Evolutionary conservation across 1,140 invertebrate species (phyloP), one percentile per base, ranked within the genome.

Genomic region (Drosophila arawakana): DNA sequence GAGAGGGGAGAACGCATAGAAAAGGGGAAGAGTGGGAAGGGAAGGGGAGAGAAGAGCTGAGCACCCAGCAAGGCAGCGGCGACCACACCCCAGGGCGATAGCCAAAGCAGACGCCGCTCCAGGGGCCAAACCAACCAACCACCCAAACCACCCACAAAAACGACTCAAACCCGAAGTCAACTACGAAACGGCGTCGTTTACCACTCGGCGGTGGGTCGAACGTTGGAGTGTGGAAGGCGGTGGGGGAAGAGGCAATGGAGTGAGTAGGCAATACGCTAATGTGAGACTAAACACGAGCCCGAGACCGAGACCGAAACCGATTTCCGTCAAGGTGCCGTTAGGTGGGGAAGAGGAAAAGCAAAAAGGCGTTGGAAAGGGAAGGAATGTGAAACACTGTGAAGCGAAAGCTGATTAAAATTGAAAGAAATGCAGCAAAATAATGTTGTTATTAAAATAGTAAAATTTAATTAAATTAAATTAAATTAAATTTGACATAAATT

Each of bases 251-350:
- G 37, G 37, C 41, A n/a, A 18, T 5, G 1, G 46, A 35, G 73
- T 54, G 60, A 61, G 37, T 39, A 49, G 65, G 35, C 63, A 66
- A 78, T 75, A 83, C 84, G 80, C 80, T 88, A 88, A 88, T 88
- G 84, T 78, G 74, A 71, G 84, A 71, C 84, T 89, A 88, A 88
- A 89, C 75, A 82, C 74, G 74, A 78, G 73, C 73, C 44, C 47
- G 71, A 72, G 71, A 83, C 74, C 74, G 69, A 88, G 71, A 83
- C 71, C 74, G 69, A 88, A 89, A 84, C 76, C 84, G 84, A 90
- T 88, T 84, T 81, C 74, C 84, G 68, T 58, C 63, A 76, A 73
- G 60, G 58, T 59, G 44, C 54, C 35, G 60, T 18, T 15, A 54
- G 52, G 37, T 49, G 35, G 15, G 60, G 34, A 7, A 34, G 52